Conservation (phyloP, 2,113 vertebrate genomes). For the Amia ocellicauda region DNA sequence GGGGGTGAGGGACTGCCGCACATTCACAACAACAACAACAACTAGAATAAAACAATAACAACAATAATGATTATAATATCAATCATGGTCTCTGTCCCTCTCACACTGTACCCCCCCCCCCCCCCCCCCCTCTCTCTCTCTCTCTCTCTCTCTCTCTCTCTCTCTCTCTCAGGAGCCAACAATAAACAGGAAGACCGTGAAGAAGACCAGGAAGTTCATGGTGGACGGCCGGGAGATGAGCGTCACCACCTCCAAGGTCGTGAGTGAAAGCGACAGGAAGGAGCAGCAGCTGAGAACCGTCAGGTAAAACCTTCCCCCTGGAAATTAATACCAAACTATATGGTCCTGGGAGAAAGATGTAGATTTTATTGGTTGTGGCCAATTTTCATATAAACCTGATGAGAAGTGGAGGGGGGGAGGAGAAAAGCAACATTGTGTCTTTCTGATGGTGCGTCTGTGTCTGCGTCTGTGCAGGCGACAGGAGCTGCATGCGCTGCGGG, state of each 20-base stretch:
- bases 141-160: too few relatives aligned
- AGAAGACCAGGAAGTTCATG: constrained; percentile 50
- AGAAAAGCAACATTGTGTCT: too few relatives aligned
- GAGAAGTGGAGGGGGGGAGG: too few relatives aligned
- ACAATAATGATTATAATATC: background rate
- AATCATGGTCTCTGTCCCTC: background rate
- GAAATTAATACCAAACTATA: background rate
- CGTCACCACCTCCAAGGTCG: constrained; percentile 48
- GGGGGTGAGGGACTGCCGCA: too few relatives aligned
- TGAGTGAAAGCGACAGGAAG: constrained; percentile 28
- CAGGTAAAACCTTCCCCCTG: constrained; percentile 35
- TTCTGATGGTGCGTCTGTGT: background rate
- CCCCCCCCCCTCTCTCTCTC: background rate
- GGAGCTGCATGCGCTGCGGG: constrained; percentile 58
- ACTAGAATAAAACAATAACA: background rate
- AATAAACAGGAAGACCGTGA: constrained; percentile 34
- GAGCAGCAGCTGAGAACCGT: constrained; percentile 44
- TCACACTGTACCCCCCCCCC: too few relatives aligned
- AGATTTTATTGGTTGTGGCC: background rate
- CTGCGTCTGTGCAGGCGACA: constrained; percentile 49
- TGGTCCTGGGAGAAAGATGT: background rate
- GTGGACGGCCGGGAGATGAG: constrained; percentile 60
- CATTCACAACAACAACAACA: too few relatives aligned
- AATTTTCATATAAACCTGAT: too few relatives aligned
- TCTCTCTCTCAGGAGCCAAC: constrained; percentile 27